Conservation (phyloP, 2,113 vertebrate species). For the Archocentrus centrarchus region DNA sequence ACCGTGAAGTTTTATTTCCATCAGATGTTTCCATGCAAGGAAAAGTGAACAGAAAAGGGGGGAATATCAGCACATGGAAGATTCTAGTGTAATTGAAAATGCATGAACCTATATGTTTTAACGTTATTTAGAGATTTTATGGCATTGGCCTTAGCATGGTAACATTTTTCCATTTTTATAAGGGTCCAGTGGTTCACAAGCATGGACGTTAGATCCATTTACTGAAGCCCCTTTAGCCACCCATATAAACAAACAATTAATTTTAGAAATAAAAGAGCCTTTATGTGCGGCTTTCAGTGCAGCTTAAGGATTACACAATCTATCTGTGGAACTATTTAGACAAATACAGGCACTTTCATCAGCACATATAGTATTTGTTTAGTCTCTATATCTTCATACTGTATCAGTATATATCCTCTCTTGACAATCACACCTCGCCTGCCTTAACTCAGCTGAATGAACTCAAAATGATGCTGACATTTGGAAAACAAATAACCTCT, state of each 20-base stretch:
- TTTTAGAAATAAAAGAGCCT: constrained; percentile 64
- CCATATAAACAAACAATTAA: not conserved
- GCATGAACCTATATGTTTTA: constrained; percentile 55
- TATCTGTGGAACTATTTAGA: constrained; percentile 37
- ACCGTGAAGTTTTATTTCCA: constrained; percentile 79
- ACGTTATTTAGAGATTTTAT: constrained; percentile 40
- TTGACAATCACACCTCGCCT: constrained; percentile 37
- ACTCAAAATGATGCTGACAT: constrained; percentile 51
- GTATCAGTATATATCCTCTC: constrained; percentile 20
- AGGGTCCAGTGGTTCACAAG: constrained; percentile 5
- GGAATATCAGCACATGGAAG: constrained; percentile 63
- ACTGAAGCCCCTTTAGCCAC: not conserved
- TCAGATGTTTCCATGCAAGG: constrained; percentile 79
- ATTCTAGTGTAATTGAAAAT: constrained; percentile 72
- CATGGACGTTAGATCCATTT: fast-evolving
- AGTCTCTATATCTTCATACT: constrained; percentile 19
- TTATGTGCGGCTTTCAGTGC: constrained; percentile 51
- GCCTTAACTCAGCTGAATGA: constrained; percentile 29
- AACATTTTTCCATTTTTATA: constrained; percentile 64
- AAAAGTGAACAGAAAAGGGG: constrained; percentile 41
- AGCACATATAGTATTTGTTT: constrained; percentile 31
- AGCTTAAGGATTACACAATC: constrained; percentile 26
- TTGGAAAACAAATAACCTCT: constrained; percentile 55
- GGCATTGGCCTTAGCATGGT: constrained; percentile 29
- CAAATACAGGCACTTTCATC: constrained; percentile 46